Conservation (phyloP, 2,797 vertebrate species). For the Spinibarbus caldwelli region DNA sequence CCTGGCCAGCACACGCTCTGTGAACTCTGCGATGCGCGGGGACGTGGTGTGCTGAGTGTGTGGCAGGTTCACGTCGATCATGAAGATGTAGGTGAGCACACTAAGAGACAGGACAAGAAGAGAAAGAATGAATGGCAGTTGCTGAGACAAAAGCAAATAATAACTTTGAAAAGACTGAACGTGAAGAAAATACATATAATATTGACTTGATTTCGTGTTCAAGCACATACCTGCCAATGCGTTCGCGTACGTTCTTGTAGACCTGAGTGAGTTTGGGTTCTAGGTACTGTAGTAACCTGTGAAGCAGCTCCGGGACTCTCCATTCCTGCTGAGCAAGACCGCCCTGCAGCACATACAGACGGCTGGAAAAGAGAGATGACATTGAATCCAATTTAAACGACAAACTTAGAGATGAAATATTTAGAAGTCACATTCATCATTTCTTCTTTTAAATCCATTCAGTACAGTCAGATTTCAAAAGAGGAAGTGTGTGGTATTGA, state of each 20-base stretch:
- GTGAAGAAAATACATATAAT: background rate
- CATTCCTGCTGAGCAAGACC: conserved; percentile 97
- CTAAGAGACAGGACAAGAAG: conserved; percentile 73
- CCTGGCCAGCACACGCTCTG: conserved; percentile 84
- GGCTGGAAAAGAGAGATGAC: conserved; percentile 73
- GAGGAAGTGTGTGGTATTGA: background rate
- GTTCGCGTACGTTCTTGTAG: conserved; percentile 96
- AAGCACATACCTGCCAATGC: conserved; percentile 91
- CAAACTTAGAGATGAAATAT: background rate
- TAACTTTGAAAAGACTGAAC: background rate
- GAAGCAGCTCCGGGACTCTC: conserved; percentile 93
- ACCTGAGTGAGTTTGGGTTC: conserved; percentile 98
- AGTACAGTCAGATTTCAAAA: background rate
- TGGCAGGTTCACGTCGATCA: conserved; percentile 95
- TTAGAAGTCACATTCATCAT: background rate
- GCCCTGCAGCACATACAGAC: conserved; percentile 94
- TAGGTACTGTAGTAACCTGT: conserved; percentile 91
- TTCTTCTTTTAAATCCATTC: background rate
- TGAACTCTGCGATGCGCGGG: conserved; percentile 91
- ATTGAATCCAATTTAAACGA: background rate
- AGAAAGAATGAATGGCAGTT: background rate
- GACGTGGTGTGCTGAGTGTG: conserved; percentile 89
- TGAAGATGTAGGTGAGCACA: conserved; percentile 97
- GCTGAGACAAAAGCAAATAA: background rate
- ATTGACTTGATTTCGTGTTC: background rate